phyloP scores from a whole-genome alignment of 1,140 invertebrate species.

The Eupristina koningsbergeri region DNA sequence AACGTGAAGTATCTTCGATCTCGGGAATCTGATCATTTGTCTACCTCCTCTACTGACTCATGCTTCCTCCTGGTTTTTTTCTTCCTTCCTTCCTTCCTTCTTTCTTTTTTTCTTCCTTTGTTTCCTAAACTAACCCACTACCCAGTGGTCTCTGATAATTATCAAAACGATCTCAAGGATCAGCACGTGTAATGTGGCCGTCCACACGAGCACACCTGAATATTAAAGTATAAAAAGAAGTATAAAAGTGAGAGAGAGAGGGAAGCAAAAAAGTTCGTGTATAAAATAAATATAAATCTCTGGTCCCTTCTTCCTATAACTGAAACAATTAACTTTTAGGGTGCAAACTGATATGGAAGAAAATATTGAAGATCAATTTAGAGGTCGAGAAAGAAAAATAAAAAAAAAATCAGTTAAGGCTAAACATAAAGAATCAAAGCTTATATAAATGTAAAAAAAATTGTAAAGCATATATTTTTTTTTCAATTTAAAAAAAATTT shows the following conservation, averaged over 20 bases:
- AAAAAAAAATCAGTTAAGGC: background rate
- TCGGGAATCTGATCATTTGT: constrained; percentile 45
- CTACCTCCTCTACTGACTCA: constrained; percentile 19
- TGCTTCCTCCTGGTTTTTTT: constrained; percentile 8
- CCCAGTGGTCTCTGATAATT: constrained; percentile 45
- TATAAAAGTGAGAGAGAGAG: background rate
- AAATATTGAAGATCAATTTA: constrained; percentile 47
- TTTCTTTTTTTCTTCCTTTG: background rate
- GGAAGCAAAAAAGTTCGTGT: background rate
- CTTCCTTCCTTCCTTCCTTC: constrained; percentile 47
- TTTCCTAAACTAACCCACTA: constrained; percentile 28
- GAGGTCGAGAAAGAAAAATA: constrained; percentile 7
- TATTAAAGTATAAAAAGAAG: background rate
- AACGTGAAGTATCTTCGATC: constrained; percentile 22
- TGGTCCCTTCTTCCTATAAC: background rate
- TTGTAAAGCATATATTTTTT: too few species aligned
- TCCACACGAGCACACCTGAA: background rate
- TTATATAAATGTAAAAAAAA: background rate
- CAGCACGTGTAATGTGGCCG: constrained; percentile 8
- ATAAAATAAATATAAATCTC: background rate
- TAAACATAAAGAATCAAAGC: background rate
- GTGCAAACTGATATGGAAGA: background rate
- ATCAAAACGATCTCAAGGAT: constrained; percentile 7
- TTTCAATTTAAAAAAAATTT: background rate
- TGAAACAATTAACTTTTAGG: constrained; percentile 11